A percentile compares a stretch with the other conserved stretches of the same genome.
These are phyloP conservation scores for Momotus momota DNA, from an alignment of 2,797 vertebrate genomes.

Conservation along the genomic window DNA sequence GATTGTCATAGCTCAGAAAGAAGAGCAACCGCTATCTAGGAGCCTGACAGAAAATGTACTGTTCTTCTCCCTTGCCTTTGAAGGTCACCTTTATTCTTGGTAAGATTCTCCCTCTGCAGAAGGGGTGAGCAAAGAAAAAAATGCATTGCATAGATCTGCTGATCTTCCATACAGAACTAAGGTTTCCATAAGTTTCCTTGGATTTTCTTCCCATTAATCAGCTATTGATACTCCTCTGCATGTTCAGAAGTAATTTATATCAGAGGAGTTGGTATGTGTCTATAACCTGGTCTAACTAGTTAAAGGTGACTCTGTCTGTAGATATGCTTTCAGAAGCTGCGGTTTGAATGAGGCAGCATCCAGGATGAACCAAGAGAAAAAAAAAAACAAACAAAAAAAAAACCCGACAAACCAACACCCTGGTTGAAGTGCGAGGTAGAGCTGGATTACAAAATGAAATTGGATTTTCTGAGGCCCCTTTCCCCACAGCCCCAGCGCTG, in stretches of 20 bases:
- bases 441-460: neutral
- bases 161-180: neutral
- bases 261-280: accelerated
- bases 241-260: neutral
- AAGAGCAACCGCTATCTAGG: neutral
- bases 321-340: neutral
- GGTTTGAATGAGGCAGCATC: neutral
- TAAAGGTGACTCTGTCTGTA: neutral
- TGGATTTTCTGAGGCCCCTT: neutral
- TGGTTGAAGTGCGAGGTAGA: neutral
- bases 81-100: neutral
- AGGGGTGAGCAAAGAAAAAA: neutral
- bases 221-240: neutral
- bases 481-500: accelerated
- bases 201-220: neutral
- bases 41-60: neutral
- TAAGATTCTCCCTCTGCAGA: neutral
- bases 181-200: neutral
- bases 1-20: neutral
- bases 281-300: neutral
- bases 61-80: neutral
- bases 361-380: neutral
- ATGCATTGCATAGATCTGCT: neutral
- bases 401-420: too few relatives aligned
- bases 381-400: too few relatives aligned